These are phyloP conservation scores for Sternarchorhynchus goeldii DNA, from an alignment of 2,797 vertebrate genomes.

Conservation along the genomic window DNA sequence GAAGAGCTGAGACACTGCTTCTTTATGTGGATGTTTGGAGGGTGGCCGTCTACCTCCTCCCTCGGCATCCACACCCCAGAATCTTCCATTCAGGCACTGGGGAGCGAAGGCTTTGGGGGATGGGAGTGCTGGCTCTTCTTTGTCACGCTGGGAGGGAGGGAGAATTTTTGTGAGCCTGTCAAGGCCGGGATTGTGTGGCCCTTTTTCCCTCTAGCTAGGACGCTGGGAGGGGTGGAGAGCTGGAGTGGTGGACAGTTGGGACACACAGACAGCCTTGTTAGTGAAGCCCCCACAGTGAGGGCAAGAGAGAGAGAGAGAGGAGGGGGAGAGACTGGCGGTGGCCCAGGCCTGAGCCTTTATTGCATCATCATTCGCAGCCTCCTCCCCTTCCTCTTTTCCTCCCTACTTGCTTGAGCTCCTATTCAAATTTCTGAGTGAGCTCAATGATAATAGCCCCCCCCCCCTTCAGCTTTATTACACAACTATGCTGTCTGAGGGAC, in stretches of 20 bases:
- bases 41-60: slow-evolving; percentile 67
- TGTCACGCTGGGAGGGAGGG: slow-evolving; percentile 59
- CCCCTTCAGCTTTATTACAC: slow-evolving; percentile 43
- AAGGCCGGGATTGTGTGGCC: slow-evolving; percentile 81
- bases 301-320: slow-evolving; percentile 41
- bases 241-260: slow-evolving; percentile 64
- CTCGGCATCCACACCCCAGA: slow-evolving; percentile 74
- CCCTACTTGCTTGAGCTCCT: slow-evolving; percentile 64
- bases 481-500: neutral
- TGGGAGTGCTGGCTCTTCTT: slow-evolving; percentile 65
- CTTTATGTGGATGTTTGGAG: slow-evolving; percentile 75
- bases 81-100: slow-evolving; percentile 72
- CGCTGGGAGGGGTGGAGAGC: slow-evolving; percentile 42
- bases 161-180: slow-evolving; percentile 77
- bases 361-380: slow-evolving; percentile 66
- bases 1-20: slow-evolving; percentile 70
- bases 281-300: slow-evolving; percentile 64
- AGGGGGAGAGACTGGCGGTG: slow-evolving; percentile 36
- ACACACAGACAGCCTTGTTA: slow-evolving; percentile 83
- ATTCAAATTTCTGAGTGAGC: slow-evolving; percentile 65
- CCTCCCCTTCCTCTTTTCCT: slow-evolving; percentile 54
- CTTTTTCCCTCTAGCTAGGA: slow-evolving; percentile 65
- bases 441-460: slow-evolving; percentile 67
- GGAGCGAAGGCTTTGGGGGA: slow-evolving; percentile 57
- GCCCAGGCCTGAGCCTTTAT: slow-evolving; percentile 58